These are phyloP conservation scores for Gila orcuttii DNA, from an alignment of 2,113 vertebrate species.

Conservation along the genomic window DNA sequence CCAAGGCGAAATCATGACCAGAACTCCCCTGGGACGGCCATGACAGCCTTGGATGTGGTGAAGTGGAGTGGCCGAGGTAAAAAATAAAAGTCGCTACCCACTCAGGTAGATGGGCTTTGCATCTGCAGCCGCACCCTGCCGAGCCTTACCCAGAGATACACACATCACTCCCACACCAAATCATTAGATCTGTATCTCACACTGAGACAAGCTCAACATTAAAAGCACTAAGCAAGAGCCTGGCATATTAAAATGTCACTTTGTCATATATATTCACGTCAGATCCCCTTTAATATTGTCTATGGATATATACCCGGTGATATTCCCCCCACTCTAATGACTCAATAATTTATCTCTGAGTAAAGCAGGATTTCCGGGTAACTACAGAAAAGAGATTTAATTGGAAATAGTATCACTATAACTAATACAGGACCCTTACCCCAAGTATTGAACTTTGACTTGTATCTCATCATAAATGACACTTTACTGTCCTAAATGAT, in stretches of 20 bases:
- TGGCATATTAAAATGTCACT: conserved; percentile 30
- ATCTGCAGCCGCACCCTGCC: conserved; percentile 14
- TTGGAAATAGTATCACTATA: neutral
- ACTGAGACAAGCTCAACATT: conserved; percentile 45
- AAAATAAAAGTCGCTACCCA: conserved; percentile 26
- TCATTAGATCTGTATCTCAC: conserved; percentile 52
- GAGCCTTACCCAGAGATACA: conserved; percentile 9
- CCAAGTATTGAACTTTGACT: neutral
- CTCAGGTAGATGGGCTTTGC: conserved; percentile 37
- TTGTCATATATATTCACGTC: neutral
- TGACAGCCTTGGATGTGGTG: conserved; percentile 20
- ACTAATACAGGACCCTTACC: neutral
- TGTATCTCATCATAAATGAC: neutral
- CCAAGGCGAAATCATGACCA: conserved; percentile 28
- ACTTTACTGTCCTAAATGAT: neutral
- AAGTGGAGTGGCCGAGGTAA: neutral
- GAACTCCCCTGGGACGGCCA: conserved; percentile 17
- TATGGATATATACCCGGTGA: neutral
- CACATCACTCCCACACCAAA: neutral
- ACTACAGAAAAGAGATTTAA: neutral
- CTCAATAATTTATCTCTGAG: neutral
- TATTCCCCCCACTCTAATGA: neutral
- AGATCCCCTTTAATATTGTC: conserved; percentile 39
- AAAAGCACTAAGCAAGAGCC: conserved; percentile 18
- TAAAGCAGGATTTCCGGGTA: neutral